Conservation (phyloP, 2,888 invertebrate species). For the Pseudococcus longispinus region DNA sequence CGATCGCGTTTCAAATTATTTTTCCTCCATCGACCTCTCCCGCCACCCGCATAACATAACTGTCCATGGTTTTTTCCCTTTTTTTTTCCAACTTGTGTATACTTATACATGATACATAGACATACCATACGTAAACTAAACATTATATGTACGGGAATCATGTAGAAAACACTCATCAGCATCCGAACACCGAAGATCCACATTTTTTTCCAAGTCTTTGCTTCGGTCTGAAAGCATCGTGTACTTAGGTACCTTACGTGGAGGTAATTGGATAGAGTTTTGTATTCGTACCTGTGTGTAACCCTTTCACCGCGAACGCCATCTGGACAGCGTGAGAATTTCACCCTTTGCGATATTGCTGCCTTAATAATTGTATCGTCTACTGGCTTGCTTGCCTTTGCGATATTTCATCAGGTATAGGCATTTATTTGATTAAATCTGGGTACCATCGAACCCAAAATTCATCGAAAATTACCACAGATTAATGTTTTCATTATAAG, state of each 20-base stretch:
- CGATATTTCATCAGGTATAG: no score
- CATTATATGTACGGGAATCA: background rate
- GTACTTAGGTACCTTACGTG: background rate
- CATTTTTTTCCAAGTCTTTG: slow-evolving; percentile 6
- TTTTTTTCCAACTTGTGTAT: background rate
- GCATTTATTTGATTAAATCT: background rate
- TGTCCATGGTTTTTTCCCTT: slow-evolving; percentile 32
- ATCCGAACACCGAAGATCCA: background rate
- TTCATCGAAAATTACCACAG: background rate
- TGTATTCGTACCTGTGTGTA: background rate
- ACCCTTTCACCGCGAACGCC: background rate
- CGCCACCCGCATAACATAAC: slow-evolving; percentile 47
- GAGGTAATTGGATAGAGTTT: background rate
- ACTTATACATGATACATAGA: background rate
- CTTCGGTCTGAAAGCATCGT: background rate
- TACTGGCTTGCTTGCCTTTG: background rate
- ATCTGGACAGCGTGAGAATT: background rate
- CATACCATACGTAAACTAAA: background rate
- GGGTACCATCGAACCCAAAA: background rate
- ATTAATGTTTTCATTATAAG: background rate
- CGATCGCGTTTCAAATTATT: slow-evolving; percentile 55
- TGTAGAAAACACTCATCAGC: background rate
- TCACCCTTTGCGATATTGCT: background rate
- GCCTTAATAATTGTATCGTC: background rate
- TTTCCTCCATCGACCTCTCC: slow-evolving; percentile 46